A percentile compares a stretch with the other conserved stretches of the same genome.
Conservation (phyloP, 2,113 vertebrate genomes). For the Colinus virginianus region DNA sequence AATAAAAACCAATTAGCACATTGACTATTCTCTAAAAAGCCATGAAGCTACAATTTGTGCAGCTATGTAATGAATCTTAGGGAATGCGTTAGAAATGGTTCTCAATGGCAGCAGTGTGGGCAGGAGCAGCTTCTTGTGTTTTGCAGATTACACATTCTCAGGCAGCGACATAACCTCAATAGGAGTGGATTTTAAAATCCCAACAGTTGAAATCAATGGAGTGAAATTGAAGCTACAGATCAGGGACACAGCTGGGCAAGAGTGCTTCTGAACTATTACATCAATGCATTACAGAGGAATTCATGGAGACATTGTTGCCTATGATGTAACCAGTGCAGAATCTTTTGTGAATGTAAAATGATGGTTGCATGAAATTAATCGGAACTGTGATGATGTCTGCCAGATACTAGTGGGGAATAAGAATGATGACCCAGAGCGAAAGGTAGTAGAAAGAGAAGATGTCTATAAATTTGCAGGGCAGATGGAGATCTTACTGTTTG, state of each 20-base stretch:
- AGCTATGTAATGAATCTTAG: background rate
- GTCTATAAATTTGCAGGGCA: slow-evolving; percentile 99
- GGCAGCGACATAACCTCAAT: too few relatives aligned
- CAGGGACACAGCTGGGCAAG: too few relatives aligned
- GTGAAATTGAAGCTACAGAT: too few relatives aligned
- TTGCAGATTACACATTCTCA: too few relatives aligned
- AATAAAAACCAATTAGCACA: background rate
- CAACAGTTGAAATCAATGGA: too few relatives aligned
- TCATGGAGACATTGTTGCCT: slow-evolving; percentile 97
- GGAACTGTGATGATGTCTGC: slow-evolving; percentile 98
- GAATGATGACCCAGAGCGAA: slow-evolving; percentile 96
- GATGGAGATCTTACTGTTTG: slow-evolving; percentile 98
- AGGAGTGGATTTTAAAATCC: too few relatives aligned
- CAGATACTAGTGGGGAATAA: slow-evolving; percentile 99
- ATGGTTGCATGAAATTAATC: slow-evolving; percentile 99
- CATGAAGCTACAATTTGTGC: background rate
- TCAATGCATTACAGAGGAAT: slow-evolving; percentile 93
- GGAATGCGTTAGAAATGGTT: background rate
- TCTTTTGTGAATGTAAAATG: slow-evolving; percentile 99
- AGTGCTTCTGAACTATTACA: too few relatives aligned
- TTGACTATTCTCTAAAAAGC: background rate
- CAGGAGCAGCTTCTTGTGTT: too few relatives aligned
- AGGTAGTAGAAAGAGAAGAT: slow-evolving; percentile 97
- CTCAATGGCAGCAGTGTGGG: background rate
- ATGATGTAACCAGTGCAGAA: slow-evolving; percentile 96